Evolutionary conservation across 92 coral and sea anemone genomes (phyloP).

Genomic region (Heteractis magnifica): DNA sequence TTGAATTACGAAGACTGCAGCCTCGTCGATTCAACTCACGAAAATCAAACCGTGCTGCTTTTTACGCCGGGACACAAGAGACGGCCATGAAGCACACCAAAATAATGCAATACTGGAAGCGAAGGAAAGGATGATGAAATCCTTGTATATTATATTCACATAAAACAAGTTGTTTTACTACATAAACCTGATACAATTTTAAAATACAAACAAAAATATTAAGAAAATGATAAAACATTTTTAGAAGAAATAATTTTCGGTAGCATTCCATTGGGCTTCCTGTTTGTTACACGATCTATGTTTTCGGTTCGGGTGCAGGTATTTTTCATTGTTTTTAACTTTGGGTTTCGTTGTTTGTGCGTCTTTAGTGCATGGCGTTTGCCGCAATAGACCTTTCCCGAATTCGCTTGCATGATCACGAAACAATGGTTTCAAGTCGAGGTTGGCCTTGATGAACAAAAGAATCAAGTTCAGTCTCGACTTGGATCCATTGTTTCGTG

Average conservation of each 20-base stretch:
- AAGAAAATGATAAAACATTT: not conserved
- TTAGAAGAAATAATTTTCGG: not conserved
- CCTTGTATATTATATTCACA: not conserved
- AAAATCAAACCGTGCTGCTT: not conserved
- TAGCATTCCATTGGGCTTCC: too few relatives aligned
- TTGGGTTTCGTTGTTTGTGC: not conserved
- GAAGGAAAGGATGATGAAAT: not conserved
- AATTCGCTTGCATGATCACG: too few relatives aligned
- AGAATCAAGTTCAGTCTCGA: too few relatives aligned
- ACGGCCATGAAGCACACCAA: not conserved
- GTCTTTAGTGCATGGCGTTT: too few relatives aligned
- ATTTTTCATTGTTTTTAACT: not conserved
- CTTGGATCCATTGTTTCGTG: too few relatives aligned
- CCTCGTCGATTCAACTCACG: not conserved
- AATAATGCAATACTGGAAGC: not conserved
- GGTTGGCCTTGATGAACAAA: too few relatives aligned
- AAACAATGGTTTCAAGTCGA: too few relatives aligned
- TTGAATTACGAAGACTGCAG: not conserved
- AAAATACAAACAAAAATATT: not conserved
- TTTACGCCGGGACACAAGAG: not conserved
- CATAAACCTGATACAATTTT: not conserved
- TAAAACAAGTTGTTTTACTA: not conserved
- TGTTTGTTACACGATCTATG: too few relatives aligned
- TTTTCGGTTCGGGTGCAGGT: too few relatives aligned
- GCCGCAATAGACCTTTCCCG: too few relatives aligned